A percentile compares a stretch with the other conserved stretches of the same genome.
Evolutionary conservation across 2,797 vertebrate genomes (phyloP).

Genomic region (Poeciliopsis infans): DNA sequence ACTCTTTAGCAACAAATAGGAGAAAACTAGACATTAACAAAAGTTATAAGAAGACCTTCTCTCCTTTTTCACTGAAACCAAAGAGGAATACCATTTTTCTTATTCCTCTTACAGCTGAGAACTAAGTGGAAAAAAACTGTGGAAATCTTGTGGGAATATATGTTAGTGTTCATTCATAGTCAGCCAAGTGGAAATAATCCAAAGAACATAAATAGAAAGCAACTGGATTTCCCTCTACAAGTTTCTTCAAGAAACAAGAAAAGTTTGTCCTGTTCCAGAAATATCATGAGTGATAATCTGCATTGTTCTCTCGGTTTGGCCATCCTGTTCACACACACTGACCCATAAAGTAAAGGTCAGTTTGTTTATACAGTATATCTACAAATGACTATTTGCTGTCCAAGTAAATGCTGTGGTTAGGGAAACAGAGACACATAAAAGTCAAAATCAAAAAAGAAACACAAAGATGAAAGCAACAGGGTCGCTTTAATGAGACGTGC

Average conservation of each 20-base stretch:
- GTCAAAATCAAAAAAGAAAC: background rate
- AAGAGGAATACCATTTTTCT: background rate
- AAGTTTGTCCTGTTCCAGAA: background rate
- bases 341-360: background rate
- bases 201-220: background rate
- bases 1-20: slow-evolving; percentile 28
- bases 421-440: background rate
- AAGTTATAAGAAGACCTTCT: background rate
- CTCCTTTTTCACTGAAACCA: background rate
- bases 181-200: background rate
- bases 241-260: background rate
- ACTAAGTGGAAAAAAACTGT: background rate
- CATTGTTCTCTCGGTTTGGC: background rate
- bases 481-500: background rate
- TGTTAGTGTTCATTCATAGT: background rate
- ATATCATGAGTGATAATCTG: background rate
- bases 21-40: slow-evolving; percentile 9
- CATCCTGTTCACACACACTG: background rate
- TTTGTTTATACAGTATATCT: background rate
- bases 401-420: background rate
- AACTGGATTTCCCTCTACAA: background rate
- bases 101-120: background rate
- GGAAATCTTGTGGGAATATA: background rate
- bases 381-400: background rate
- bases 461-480: slow-evolving; percentile 1